Evolutionary conservation across 2,888 invertebrate genomes (phyloP).

Genomic region (Diadegma fenestrale): DNA sequence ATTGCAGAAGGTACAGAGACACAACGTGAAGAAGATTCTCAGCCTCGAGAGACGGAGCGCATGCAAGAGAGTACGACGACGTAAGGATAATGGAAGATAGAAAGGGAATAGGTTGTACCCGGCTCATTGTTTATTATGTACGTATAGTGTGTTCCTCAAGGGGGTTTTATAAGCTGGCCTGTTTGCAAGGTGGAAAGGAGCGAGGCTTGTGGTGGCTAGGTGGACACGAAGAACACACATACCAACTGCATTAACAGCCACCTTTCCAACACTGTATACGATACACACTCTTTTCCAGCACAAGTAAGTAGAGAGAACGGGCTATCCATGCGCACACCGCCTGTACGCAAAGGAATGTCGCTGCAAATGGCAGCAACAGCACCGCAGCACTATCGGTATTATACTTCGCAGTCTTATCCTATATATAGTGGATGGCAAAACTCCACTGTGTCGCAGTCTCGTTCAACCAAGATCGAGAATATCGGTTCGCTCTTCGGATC

Average conservation of each 20-base stretch:
- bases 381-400: conserved; percentile 56
- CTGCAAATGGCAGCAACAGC: conserved; percentile 67
- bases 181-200: conserved; percentile 62
- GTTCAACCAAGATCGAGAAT: conserved; percentile 70
- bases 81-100: conserved; percentile 73
- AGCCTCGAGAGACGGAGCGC: conserved; percentile 57
- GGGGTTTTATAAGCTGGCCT: conserved; percentile 63
- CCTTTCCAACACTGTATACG: conserved; percentile 36
- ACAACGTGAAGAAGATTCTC: conserved; percentile 45
- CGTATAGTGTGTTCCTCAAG: conserved; percentile 65
- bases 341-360: conserved; percentile 74
- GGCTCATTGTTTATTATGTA: conserved; percentile 74
- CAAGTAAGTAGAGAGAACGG: conserved; percentile 63
- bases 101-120: conserved; percentile 68
- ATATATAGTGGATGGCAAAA: conserved; percentile 19
- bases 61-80: conserved; percentile 64
- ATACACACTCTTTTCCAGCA: conserved; percentile 53
- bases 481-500: conserved; percentile 40
- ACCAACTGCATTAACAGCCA: conserved; percentile 52
- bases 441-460: conserved; percentile 69
- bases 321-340: conserved; percentile 57
- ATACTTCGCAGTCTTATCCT: conserved; percentile 36
- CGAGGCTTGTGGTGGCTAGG: conserved; percentile 53
- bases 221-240: conserved; percentile 60
- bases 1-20: conserved; percentile 44